A percentile compares a stretch with the other conserved stretches of the same genome.
Evolutionary conservation across 2,113 vertebrate genomes (phyloP).

Genomic region (Microtus montanus): DNA sequence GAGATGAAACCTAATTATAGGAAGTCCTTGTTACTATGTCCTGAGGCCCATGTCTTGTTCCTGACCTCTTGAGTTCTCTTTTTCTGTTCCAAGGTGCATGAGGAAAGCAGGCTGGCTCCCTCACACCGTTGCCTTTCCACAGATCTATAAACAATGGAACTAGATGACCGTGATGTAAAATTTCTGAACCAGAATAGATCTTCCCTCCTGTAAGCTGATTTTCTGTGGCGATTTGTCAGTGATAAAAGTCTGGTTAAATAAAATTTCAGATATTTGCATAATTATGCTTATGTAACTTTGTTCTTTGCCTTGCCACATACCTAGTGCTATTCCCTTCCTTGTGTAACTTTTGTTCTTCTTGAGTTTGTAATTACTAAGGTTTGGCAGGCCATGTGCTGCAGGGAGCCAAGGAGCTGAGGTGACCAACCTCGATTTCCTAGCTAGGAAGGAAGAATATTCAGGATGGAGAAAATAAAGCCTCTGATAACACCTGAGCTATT

Average conservation of each 20-base stretch:
- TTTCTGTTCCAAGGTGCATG: neutral
- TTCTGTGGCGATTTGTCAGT: neutral
- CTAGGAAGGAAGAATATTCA: neutral
- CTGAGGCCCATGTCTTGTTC: neutral
- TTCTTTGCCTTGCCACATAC: neutral
- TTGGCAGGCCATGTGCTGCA: neutral
- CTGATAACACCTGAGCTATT: neutral
- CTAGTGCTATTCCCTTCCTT: neutral
- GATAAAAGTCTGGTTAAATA: neutral
- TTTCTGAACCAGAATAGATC: neutral
- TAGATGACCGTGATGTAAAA: neutral
- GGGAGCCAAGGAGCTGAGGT: neutral
- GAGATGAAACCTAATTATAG: neutral
- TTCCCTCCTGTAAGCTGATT: neutral
- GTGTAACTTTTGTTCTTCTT: neutral
- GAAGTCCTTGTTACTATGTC: too few relatives aligned
- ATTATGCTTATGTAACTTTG: neutral
- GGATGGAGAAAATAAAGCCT: neutral
- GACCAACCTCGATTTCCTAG: neutral
- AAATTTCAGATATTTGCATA: neutral
- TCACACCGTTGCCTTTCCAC: neutral
- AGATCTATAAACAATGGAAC: neutral
- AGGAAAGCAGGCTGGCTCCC: neutral
- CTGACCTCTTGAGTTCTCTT: neutral
- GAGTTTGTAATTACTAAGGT: neutral